Evolutionary conservation across 2,113 vertebrate genomes (phyloP).

Genomic region (Gobio gobio): DNA sequence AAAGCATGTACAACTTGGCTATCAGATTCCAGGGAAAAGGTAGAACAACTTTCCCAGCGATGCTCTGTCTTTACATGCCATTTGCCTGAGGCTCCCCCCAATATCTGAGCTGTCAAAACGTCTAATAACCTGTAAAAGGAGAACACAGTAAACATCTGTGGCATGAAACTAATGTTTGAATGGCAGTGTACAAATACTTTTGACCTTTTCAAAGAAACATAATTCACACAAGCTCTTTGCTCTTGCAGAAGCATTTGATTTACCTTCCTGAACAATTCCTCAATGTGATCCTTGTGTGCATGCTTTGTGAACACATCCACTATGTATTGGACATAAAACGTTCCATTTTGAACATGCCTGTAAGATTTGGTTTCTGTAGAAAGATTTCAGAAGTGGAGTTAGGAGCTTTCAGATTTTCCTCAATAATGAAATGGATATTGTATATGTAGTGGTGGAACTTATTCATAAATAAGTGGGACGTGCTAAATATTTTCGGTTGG

Average conservation of each 20-base stretch:
- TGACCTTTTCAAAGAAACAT: background rate
- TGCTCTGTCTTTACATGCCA: constrained; percentile 74
- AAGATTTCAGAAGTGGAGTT: background rate
- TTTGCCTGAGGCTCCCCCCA: constrained; percentile 53
- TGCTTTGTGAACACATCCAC: constrained; percentile 63
- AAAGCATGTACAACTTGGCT: background rate
- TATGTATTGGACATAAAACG: constrained; percentile 73
- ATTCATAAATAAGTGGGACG: background rate
- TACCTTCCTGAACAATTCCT: constrained; percentile 80
- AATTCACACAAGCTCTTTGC: background rate
- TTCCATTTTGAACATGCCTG: constrained; percentile 54
- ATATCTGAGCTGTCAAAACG: constrained; percentile 63
- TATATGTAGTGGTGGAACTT: background rate
- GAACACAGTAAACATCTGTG: background rate
- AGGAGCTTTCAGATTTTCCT: background rate
- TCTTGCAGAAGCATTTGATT: background rate
- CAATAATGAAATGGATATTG: background rate
- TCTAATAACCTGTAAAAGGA: constrained; percentile 71
- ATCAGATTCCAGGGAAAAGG: constrained; percentile 77
- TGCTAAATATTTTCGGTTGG: background rate
- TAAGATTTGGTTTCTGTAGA: constrained; percentile 76
- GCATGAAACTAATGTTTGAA: background rate
- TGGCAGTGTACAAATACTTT: background rate
- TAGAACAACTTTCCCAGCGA: constrained; percentile 77
- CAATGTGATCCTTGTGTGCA: constrained; percentile 66